Evolutionary conservation across 2,888 invertebrate species (phyloP), one percentile per base, ranked within the genome.

Genomic region (Leptopilina myrica): DNA sequence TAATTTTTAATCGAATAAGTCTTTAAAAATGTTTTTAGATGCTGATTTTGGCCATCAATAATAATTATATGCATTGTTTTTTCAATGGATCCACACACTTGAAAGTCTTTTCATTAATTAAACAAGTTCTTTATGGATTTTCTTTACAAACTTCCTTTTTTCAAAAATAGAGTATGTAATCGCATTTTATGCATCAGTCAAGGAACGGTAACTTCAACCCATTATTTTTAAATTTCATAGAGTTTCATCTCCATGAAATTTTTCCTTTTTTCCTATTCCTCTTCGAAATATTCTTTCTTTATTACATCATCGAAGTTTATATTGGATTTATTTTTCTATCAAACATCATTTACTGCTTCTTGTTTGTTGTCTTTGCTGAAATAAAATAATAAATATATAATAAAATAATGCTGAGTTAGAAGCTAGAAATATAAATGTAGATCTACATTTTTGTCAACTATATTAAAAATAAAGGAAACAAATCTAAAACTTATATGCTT

Each of bases 311-410:
- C 79, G 67, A 59, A 15, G 15, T 46, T 33, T 33, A 8, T 40
- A 15, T 43, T 15, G 66, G 46, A 9, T n/a, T 66, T 15, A n/a
- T 15, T 66, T 66, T 66, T 11, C 9, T 33, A 33, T 33, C 5
- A n/a, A 46, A 9, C 53, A 69, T 80, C 77, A 64, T 53, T 79
- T 49, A 67, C 76, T 78, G 79, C 78, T 76, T 78, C 85, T 84
- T 85, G 85, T 80, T 84, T 84, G 85, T 86, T 86, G 86, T 89
- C 90, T 89, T 90, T 85, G 89, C 91, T 91, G 90, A 84, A 90
- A 88, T 82, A 84, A 87, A 84, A 87, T 77, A 86, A 87, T 83
- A 84, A 86, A 86, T 87, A 83, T 82, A 83, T 87, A 88, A 88
- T 43, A 43, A 46, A 46, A 66, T 33, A 33, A 43, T 9, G 46